Percentiles rank a stretch among this genome's conserved stretches.
Evolutionary conservation across 2,113 vertebrate genomes (phyloP).

Genomic region (Callospermophilus lateralis): DNA sequence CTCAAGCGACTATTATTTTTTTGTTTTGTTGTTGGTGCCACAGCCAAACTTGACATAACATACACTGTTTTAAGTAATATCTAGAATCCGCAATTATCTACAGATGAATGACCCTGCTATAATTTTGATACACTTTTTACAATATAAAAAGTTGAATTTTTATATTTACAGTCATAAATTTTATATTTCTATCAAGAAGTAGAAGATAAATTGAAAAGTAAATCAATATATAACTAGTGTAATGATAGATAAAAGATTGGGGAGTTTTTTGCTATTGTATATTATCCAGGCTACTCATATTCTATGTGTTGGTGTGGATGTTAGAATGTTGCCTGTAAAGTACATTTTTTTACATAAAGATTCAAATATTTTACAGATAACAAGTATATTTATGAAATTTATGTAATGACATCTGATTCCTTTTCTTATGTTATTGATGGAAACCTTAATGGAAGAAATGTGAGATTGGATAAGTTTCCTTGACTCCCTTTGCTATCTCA

Average conservation of each 20-base stretch:
- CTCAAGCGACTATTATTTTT: neutral
- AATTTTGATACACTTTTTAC: neutral
- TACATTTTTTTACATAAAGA: neutral
- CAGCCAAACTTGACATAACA: neutral
- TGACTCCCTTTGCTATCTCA: neutral
- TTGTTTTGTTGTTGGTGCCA: neutral
- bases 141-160: too few relatives aligned
- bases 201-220: neutral
- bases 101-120: neutral
- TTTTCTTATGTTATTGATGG: conserved; percentile 3
- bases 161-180: too few relatives aligned
- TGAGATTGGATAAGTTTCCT: neutral
- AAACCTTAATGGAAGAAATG: neutral
- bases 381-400: neutral
- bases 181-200: neutral
- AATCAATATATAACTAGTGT: neutral
- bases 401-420: neutral
- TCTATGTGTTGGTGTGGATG: too few relatives aligned
- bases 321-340: too few relatives aligned
- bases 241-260: neutral
- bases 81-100: neutral
- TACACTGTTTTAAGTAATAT: neutral
- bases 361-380: neutral
- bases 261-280: neutral
- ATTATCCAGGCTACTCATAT: neutral